Evolutionary conservation across 2,888 invertebrate species (phyloP), one percentile per base, ranked within the genome.

Genomic region (Phortica magna): DNA sequence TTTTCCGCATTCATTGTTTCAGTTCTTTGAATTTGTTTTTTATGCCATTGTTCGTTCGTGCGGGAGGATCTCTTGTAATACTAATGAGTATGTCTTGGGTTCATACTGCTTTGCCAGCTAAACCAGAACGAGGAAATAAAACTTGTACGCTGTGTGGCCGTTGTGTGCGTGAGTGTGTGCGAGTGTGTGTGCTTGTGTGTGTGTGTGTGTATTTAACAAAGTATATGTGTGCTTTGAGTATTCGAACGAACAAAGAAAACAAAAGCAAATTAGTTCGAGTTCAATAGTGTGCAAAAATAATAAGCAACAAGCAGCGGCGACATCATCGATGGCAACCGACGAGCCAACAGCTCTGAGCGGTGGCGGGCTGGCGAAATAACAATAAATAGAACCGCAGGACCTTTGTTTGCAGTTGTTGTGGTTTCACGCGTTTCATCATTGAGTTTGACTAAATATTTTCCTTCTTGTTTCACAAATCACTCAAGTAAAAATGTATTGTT

Each of bases 281-380:
- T 71, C 70, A 71, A 71, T 71, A 71, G 70, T 71, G 70, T 71
- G 70, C 53, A 71, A 71, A 71, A 71, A 71, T 71, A 71, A 71
- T 53, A 71, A 71, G 48, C 19, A 68, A 43, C 43, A 43, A 19
- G 43, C 19, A 68, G 43, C 43, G 12, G 14, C 68, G 7, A 43
- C 43, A 42, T 14, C 1, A 48, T 9, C 14, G 14, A 48, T 14
- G 48, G 48, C 9, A 48, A 12, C 48, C 48, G 10, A 48, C 48
- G 14, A 5, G 10, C 2, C 7, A 7, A 7, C 48, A 7, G 48
- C 48, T 48, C 48, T 31, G 31, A 31, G 31, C 31, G 31, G 31
- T 31, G 31, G 31, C 31, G 31, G 31, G 31, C 31, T 31, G 31
- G 31, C 31, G 31, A 31, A 31, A 31, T 31, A 31, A 31, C 5